Evolutionary conservation across 2,113 vertebrate species (phyloP).

Genomic region (Morone saxatilis): DNA sequence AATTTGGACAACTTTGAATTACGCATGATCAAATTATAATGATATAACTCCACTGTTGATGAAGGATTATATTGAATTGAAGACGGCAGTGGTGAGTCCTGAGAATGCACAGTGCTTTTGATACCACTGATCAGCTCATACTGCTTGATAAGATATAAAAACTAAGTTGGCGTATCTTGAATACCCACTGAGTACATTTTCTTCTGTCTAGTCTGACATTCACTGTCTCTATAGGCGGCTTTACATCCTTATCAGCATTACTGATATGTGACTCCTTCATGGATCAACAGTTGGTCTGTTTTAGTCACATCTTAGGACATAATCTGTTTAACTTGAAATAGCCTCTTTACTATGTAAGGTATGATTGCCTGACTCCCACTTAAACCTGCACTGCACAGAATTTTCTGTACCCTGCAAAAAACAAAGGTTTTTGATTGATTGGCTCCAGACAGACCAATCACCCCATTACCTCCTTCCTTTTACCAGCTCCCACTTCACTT

Average conservation of each 20-base stretch:
- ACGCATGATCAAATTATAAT: background rate
- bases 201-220: constrained; percentile 1
- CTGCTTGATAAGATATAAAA: background rate
- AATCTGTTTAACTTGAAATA: background rate
- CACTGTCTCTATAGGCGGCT: background rate
- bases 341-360: background rate
- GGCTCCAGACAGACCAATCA: background rate
- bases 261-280: background rate
- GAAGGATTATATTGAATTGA: background rate
- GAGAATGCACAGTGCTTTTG: background rate
- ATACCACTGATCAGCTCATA: background rate
- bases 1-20: background rate
- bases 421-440: background rate
- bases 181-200: constrained; percentile 3
- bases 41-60: background rate
- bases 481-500: background rate
- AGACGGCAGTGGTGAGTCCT: background rate
- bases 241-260: background rate
- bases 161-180: background rate
- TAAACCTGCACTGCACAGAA: background rate
- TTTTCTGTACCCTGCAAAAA: background rate
- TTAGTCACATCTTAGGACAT: background rate
- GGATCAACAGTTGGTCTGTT: constrained; percentile 4
- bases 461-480: background rate
- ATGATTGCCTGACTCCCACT: background rate